These are phyloP conservation scores for Carollia perspicillata DNA, from an alignment of 2,113 vertebrate genomes.

Conservation along the genomic window DNA sequence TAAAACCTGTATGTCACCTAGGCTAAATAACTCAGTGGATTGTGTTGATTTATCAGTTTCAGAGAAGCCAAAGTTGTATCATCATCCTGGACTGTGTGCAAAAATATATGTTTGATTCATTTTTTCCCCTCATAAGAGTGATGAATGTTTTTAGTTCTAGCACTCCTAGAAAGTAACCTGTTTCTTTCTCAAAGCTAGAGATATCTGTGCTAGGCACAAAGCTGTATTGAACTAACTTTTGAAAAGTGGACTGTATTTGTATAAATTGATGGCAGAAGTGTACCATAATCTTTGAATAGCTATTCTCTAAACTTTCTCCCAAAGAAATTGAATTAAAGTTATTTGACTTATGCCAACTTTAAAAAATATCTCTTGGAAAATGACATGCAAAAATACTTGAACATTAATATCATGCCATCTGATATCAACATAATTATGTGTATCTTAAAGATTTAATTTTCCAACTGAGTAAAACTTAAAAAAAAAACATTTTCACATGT, in stretches of 20 bases:
- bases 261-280: neutral
- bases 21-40: neutral
- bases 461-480: conserved; percentile 61
- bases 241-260: neutral
- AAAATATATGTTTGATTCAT: neutral
- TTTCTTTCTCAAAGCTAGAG: neutral
- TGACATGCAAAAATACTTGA: conserved; percentile 60
- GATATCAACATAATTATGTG: conserved; percentile 58
- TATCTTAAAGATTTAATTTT: conserved; percentile 61
- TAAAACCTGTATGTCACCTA: neutral
- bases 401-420: conserved; percentile 66
- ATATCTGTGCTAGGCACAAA: neutral
- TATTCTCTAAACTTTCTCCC: neutral
- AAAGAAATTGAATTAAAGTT: conserved; percentile 43
- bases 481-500: conserved; percentile 68
- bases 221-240: neutral
- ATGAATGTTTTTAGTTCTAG: neutral
- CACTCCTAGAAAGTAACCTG: neutral
- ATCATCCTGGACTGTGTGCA: neutral
- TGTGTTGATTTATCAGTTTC: neutral
- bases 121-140: neutral
- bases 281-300: neutral
- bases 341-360: conserved; percentile 35
- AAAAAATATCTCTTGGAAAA: neutral
- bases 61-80: neutral